Percentiles rank a stretch among this genome's conserved stretches.
Conservation (phyloP, 2,888 invertebrate genomes). For the Aphrophora alni region DNA sequence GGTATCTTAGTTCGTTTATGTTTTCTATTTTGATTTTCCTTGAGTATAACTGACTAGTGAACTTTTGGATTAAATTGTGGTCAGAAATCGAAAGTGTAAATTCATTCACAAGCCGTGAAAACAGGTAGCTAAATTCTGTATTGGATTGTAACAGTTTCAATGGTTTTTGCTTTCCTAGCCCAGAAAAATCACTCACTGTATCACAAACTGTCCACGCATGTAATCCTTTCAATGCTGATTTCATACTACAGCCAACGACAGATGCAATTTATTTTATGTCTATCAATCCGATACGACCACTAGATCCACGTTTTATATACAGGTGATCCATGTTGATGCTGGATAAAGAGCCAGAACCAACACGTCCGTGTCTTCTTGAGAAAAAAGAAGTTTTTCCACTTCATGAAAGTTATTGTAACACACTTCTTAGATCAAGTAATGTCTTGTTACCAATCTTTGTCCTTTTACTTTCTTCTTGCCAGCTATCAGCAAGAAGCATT, state of each 20-base stretch:
- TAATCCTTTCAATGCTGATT: slow-evolving; percentile 6
- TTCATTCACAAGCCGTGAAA: neutral
- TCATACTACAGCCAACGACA: neutral
- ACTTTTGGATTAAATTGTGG: neutral
- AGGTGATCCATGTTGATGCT: neutral
- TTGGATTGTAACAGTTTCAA: neutral
- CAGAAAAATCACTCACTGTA: slow-evolving; percentile 7
- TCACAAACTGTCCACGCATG: slow-evolving; percentile 12
- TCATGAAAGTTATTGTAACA: no score
- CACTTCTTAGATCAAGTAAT: no score
- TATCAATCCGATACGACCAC: slow-evolving; percentile 2
- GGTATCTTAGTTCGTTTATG: neutral
- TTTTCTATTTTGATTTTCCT: neutral
- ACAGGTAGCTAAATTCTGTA: neutral
- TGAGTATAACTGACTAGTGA: neutral
- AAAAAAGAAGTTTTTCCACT: neutral
- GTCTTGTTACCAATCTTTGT: slow-evolving; percentile 7
- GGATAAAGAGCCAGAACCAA: neutral
- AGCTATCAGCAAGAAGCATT: slow-evolving; percentile 12
- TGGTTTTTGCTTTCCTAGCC: neutral
- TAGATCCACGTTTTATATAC: neutral
- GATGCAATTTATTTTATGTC: neutral
- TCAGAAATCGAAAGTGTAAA: neutral
- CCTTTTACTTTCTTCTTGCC: slow-evolving; percentile 20
- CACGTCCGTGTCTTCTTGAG: slow-evolving; percentile 11